Percentiles rank a stretch among this genome's conserved stretches.
phyloP scores from a whole-genome alignment of 2,113 vertebrate genomes.

The Cynocephalus volans region DNA sequence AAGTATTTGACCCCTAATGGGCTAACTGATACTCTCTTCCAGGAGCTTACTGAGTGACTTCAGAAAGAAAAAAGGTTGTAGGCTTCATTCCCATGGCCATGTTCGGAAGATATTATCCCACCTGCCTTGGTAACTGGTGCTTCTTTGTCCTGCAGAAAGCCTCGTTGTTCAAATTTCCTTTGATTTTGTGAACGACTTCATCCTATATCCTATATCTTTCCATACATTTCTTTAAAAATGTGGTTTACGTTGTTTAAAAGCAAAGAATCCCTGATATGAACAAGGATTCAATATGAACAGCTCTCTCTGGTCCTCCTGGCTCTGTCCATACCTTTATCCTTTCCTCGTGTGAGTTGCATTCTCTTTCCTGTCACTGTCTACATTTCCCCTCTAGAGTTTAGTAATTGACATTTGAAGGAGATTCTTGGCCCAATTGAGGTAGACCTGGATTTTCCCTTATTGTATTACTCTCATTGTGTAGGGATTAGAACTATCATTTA shows the following conservation, averaged over 20 bases:
- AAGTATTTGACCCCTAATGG: not conserved
- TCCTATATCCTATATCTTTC: not conserved
- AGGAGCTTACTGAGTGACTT: not conserved
- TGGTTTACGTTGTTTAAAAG: not conserved
- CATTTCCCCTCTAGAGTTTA: not conserved
- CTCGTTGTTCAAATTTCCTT: not conserved
- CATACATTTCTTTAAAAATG: not conserved
- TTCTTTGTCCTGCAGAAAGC: not conserved
- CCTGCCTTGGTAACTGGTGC: not conserved
- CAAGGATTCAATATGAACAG: not conserved
- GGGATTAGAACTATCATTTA: not conserved
- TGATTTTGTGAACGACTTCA: not conserved
- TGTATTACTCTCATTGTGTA: not conserved
- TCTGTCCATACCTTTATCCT: not conserved
- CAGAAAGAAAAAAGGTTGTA: not conserved
- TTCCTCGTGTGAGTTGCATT: not conserved
- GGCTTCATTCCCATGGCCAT: not conserved
- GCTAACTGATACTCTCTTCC: not conserved
- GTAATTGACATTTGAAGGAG: not conserved
- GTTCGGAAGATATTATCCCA: not conserved
- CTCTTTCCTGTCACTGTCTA: not conserved
- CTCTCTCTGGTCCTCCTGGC: not conserved
- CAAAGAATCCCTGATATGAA: not conserved
- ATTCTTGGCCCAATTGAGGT: not conserved
- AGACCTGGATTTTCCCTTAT: not conserved